Evolutionary conservation across 2,888 invertebrate species (phyloP).

Genomic region (Lochmaea crataegi): DNA sequence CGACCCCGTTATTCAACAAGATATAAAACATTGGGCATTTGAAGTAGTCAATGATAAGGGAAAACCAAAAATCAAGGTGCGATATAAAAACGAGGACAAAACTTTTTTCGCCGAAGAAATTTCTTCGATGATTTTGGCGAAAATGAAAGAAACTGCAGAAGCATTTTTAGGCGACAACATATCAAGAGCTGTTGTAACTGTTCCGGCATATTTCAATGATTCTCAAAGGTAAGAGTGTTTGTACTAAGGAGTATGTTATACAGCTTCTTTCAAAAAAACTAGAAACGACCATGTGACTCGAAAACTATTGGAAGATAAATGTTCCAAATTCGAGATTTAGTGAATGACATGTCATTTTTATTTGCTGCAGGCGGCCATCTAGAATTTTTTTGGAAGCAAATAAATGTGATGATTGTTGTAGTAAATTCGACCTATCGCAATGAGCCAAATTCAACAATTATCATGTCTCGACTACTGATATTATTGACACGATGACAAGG

Average conservation of each 20-base stretch:
- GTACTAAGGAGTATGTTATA: not conserved
- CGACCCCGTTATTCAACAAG: slow-evolving; percentile 73
- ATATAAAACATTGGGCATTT: slow-evolving; percentile 76
- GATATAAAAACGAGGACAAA: slow-evolving; percentile 65
- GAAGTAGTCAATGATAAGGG: slow-evolving; percentile 67
- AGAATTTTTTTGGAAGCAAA: too few species aligned
- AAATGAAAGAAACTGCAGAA: slow-evolving; percentile 71
- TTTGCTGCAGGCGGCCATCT: too few species aligned
- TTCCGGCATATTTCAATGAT: slow-evolving; percentile 75
- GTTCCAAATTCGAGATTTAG: too few species aligned
- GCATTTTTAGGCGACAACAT: slow-evolving; percentile 63
- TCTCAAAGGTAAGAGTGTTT: slow-evolving; percentile 66
- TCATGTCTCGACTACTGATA: too few species aligned
- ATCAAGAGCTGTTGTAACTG: slow-evolving; percentile 70
- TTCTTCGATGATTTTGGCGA: slow-evolving; percentile 71
- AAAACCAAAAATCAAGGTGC: slow-evolving; percentile 61
- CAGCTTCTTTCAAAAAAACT: not conserved
- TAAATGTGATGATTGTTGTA: too few species aligned
- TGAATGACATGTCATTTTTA: too few species aligned
- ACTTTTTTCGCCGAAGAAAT: slow-evolving; percentile 68
- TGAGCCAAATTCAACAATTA: too few species aligned
- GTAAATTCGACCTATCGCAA: too few species aligned
- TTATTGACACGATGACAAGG: too few species aligned
- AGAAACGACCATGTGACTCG: too few species aligned
- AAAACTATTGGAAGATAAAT: too few species aligned